phyloP scores from a whole-genome alignment of 2,888 invertebrate genomes.

The Euphydryas editha region DNA sequence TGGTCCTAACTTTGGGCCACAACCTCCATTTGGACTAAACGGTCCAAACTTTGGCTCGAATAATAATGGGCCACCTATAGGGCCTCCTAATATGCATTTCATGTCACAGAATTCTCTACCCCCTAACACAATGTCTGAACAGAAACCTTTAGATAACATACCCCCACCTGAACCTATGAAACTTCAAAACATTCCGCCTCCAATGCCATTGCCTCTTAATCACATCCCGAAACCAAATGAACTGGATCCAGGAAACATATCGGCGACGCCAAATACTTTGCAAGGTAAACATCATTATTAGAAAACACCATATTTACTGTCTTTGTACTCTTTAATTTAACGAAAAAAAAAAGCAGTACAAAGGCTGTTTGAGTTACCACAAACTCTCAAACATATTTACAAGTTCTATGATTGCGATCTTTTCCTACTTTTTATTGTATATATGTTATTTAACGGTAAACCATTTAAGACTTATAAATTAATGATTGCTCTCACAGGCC shows the following conservation, averaged over 20 bases:
- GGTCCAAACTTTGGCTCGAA: slow-evolving; percentile 55
- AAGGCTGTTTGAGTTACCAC: background rate
- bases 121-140: slow-evolving; percentile 52
- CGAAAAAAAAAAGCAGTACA: background rate
- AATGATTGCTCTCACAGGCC: slow-evolving; percentile 5
- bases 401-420: slow-evolving; percentile 2
- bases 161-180: slow-evolving; percentile 80
- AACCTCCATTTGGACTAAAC: slow-evolving; percentile 70
- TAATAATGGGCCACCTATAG: slow-evolving; percentile 43
- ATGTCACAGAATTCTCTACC: slow-evolving; percentile 56
- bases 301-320: background rate
- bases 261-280: slow-evolving; percentile 66
- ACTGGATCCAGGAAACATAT: slow-evolving; percentile 83
- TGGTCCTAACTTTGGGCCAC: slow-evolving; percentile 65
- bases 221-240: slow-evolving; percentile 86
- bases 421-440: background rate
- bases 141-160: slow-evolving; percentile 55
- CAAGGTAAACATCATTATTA: slow-evolving; percentile 58
- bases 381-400: background rate
- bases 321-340: slow-evolving; percentile 20
- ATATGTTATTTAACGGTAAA: too few species aligned
- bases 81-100: slow-evolving; percentile 63
- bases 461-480: too few species aligned
- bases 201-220: slow-evolving; percentile 83
- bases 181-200: slow-evolving; percentile 85